Evolutionary conservation across 2,797 vertebrate species (phyloP), one percentile per base, ranked within the genome.

Genomic region (Telmatherina bonti): DNA sequence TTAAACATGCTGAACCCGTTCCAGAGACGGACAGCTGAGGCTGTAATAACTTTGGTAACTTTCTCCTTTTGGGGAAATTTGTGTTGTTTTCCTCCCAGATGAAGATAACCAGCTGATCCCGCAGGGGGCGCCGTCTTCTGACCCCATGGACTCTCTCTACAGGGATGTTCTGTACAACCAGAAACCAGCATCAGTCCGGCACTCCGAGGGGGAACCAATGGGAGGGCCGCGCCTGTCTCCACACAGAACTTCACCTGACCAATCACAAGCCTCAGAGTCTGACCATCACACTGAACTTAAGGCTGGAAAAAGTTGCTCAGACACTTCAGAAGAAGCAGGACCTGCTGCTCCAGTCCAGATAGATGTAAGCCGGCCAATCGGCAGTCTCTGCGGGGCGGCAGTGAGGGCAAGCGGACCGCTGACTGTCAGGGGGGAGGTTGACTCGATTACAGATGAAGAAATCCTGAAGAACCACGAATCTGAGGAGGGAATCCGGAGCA

Each of bases 381-480:
- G 94, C 20, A 88, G 86, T 3, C 84, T 95, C 82, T 63, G 89
- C 45, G 73, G 71, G 22, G 71, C 80, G 70, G 61, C 26, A 55
- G 73, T 35, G 3, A 55, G 54, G 12, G 38, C 78, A 0, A 83
- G 55, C 0, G 47, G 35, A 12, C 83, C 82, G 18, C 84, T 93
- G 56, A 90, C 92, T 10, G 88, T 97, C 82, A 94, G 89, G 45
- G 96, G 97, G n/a, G 87, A 88, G 11, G 88, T 98, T 0, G 74
- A 93, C 72, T 91, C 90, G 13, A 78, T 97, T 57, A 85, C 95
- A 0, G 95, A 96, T 18, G 94, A 96, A 72, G 95, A 96, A 78
- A 98, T 99, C 79, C 78, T 67, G 78, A 92, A 77, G 73, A 96
- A 96, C 81, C 92, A 94, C 8, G 95, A 96, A 61, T 93, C 95